These are phyloP conservation scores for Ploceus nigricollis DNA, from an alignment of 2,113 vertebrate genomes.

Conservation along the genomic window DNA sequence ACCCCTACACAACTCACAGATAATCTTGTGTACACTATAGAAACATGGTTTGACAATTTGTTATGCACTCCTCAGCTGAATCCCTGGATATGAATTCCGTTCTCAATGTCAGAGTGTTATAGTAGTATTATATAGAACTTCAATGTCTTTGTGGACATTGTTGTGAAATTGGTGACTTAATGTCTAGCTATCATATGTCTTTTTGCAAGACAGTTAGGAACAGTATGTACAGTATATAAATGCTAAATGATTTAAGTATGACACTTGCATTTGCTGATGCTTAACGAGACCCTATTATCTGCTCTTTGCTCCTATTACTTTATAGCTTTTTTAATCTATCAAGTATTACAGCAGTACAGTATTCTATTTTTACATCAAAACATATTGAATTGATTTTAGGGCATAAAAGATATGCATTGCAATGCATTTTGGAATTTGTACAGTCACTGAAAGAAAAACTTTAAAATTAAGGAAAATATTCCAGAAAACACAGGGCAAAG, in stretches of 20 bases:
- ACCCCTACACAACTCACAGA: constrained; percentile 69
- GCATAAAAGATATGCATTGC: constrained; percentile 57
- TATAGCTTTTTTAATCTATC: constrained; percentile 63
- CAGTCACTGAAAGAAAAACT: constrained; percentile 60
- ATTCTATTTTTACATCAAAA: constrained; percentile 70
- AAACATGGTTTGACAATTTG: constrained; percentile 73
- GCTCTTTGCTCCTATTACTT: constrained; percentile 71
- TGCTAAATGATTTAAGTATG: constrained; percentile 75
- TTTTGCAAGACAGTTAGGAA: constrained; percentile 81
- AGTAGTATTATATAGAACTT: constrained; percentile 82
- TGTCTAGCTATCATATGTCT: constrained; percentile 82
- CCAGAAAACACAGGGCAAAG: constrained; percentile 70
- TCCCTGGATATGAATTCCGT: constrained; percentile 78
- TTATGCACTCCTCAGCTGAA: constrained; percentile 76
- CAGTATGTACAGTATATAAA: constrained; percentile 79
- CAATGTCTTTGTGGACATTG: constrained; percentile 85
- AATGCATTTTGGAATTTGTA: constrained; percentile 69
- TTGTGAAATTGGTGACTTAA: constrained; percentile 79
- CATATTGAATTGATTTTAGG: constrained; percentile 57
- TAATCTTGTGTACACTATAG: constrained; percentile 71
- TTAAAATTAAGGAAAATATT: constrained; percentile 39
- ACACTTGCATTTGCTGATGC: constrained; percentile 76
- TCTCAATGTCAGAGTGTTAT: constrained; percentile 84
- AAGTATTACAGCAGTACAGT: constrained; percentile 69
- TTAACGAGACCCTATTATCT: constrained; percentile 72